A percentile compares a stretch with the other conserved stretches of the same genome.
These are phyloP conservation scores for Bombus affinis DNA, from an alignment of 1,140 invertebrate genomes.

Conservation along the genomic window DNA sequence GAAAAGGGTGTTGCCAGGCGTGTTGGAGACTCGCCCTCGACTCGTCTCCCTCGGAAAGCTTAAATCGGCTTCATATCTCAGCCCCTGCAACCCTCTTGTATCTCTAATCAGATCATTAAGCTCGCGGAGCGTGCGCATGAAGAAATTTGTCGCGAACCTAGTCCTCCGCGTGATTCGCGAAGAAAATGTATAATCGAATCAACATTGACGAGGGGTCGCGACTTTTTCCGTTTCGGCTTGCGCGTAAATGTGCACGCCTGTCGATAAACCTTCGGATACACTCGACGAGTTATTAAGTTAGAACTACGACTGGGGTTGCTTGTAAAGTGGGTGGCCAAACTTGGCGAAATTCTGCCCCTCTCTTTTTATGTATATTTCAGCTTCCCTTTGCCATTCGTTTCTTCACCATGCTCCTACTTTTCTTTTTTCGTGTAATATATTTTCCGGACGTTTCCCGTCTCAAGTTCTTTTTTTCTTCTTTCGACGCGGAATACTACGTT, in stretches of 20 bases:
- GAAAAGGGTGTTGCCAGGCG: constrained; percentile 70
- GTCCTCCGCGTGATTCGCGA: neutral
- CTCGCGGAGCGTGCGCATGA: constrained; percentile 57
- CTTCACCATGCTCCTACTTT: too few species aligned
- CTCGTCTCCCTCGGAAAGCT: constrained; percentile 66
- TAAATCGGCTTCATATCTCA: constrained; percentile 70
- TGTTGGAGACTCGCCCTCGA: constrained; percentile 42
- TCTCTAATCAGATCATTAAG: constrained; percentile 73
- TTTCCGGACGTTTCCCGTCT: too few species aligned
- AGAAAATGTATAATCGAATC: constrained; percentile 52
- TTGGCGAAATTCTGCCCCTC: neutral
- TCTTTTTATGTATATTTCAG: neutral
- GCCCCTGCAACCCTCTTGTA: constrained; percentile 56
- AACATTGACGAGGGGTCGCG: neutral
- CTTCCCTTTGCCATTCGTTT: too few species aligned
- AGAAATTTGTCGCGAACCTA: constrained; percentile 34
- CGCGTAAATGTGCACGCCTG: neutral
- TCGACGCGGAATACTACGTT: too few species aligned
- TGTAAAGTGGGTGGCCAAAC: constrained; percentile 2
- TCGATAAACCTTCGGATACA: constrained; percentile 9
- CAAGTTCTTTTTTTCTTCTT: too few species aligned
- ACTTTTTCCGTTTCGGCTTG: neutral
- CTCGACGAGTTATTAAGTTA: constrained; percentile 17
- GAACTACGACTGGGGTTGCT: neutral
- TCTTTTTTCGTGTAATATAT: too few species aligned